phyloP scores from a whole-genome alignment of 64 coral and sea anemone genomes.

The Montipora efflorescens region DNA sequence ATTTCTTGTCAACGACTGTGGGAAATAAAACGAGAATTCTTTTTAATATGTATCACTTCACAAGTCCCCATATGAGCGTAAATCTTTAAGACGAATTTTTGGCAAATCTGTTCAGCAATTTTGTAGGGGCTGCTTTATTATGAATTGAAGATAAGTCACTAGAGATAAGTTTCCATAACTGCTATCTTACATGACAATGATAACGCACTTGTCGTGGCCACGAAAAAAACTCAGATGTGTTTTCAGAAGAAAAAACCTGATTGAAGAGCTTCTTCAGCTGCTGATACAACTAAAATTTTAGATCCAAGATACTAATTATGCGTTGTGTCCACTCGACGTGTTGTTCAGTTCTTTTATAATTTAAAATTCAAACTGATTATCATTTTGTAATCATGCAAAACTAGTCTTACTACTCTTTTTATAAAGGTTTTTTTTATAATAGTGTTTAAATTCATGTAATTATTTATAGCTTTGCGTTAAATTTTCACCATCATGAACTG shows the following conservation, averaged over 20 bases:
- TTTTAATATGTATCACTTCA: neutral
- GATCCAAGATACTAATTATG: no score
- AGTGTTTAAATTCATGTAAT: no score
- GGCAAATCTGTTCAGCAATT: neutral
- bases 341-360: neutral
- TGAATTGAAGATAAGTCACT: neutral
- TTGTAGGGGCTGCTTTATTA: neutral
- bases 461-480: no score
- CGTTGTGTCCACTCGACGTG: no score
- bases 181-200: neutral
- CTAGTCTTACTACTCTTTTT: neutral
- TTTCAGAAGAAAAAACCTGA: neutral
- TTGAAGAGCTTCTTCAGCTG: no score
- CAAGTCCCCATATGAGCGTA: neutral
- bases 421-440: no score
- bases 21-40: no score
- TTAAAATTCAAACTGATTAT: constrained; percentile 7
- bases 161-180: neutral
- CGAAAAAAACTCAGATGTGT: neutral
- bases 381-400: neutral
- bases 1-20: no score
- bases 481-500: no score
- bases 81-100: neutral
- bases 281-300: no score
- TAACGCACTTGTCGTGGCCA: neutral